Evolutionary conservation across 2,113 vertebrate species (phyloP), one percentile per base, ranked within the genome.

Genomic region (Hemicordylus capensis): DNA sequence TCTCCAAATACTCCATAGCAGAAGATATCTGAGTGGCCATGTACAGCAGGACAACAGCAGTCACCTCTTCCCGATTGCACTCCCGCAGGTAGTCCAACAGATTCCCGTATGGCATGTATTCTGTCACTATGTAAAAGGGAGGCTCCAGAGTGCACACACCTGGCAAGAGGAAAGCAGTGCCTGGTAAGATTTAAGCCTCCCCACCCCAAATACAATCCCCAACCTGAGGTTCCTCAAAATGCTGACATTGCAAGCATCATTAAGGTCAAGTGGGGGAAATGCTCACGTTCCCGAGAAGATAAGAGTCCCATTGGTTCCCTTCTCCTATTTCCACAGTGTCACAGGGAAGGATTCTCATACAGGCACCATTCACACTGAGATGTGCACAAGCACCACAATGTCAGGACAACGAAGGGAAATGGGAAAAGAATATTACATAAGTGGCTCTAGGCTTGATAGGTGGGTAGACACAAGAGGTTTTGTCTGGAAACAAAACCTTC

Each of bases 1-100:
- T 99, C 94, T 99, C 99, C 88, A 99, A 92, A 89, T 99, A 99
- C 85, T 99, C 99, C 99, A 99, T 99, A 56, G 99, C 99, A 48
- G 98, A 99, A 54, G 99, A 99, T 96, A 99, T 99, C 95, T 99
- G 99, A 0, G 99, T 99, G 87, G 99, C 99, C 99, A 99, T 99
- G 94, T 99, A 99, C 4, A 99, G 98, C 82, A 99, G 95, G 66
- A 98, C 99, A 3, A 99, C 98, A 0, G 99, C 99, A 0, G 98
- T 99, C 93, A 99, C 98, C 91, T 99, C 98, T 75, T 99, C 98
- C 0, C 98, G 96, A 92, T 96, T 98, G 96, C 99, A 99, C 34
- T 99, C 99, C 6, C 99, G 96, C 82, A 99, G 95, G 70, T 99
- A 99, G 89, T 99, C 99, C 8, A 99, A 97, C 89, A 99, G 92